phyloP scores from a whole-genome alignment of 2,113 vertebrate genomes.

The Channa argus region DNA sequence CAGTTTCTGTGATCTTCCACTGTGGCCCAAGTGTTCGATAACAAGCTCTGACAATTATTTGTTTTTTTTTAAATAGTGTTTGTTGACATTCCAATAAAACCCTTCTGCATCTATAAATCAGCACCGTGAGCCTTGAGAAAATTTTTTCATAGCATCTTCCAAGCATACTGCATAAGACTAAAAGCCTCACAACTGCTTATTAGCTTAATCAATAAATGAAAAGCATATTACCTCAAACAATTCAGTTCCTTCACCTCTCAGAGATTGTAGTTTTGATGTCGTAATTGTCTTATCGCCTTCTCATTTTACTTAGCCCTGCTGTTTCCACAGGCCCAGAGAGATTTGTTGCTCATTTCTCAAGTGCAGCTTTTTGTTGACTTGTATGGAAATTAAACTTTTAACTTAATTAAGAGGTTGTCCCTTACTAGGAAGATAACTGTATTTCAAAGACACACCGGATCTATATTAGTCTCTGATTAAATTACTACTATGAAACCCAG shows the following conservation, averaged over 20 bases:
- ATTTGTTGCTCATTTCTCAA: background rate
- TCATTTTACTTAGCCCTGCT: background rate
- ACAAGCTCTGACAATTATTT: background rate
- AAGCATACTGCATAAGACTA: background rate
- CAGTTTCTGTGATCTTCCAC: background rate
- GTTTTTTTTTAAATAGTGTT: background rate
- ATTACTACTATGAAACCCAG: background rate
- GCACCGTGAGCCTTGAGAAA: background rate
- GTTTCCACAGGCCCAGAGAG: background rate
- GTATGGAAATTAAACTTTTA: too few relatives aligned
- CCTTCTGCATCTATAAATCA: background rate
- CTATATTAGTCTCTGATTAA: background rate
- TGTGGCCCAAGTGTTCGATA: background rate
- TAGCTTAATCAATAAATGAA: constrained; percentile 9
- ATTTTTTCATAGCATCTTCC: background rate
- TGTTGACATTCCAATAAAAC: background rate
- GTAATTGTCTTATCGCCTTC: background rate
- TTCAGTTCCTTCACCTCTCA: background rate
- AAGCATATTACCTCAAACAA: background rate
- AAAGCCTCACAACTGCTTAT: constrained; percentile 2
- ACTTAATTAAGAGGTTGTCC: too few relatives aligned
- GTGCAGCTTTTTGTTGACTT: too few relatives aligned
- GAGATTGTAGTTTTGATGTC: background rate
- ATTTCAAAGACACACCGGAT: background rate
- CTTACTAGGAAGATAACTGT: background rate